A percentile compares a stretch with the other conserved stretches of the same genome.
Conservation (phyloP, 2,797 vertebrate genomes). For the Mus minutoides region DNA sequence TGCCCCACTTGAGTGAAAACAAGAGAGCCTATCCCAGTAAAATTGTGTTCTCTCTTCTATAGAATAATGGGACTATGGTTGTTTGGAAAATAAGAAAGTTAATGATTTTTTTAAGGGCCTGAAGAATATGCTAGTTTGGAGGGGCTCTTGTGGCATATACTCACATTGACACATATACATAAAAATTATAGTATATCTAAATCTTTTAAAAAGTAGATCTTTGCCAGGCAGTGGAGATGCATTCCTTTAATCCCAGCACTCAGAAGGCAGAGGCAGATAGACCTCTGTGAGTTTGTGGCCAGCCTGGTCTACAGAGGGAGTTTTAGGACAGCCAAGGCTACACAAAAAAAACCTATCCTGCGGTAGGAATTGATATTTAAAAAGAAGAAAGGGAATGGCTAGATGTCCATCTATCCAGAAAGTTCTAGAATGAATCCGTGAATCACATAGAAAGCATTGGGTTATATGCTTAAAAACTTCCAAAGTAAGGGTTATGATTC, state of each 20-base stretch:
- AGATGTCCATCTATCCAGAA: neutral
- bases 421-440: neutral
- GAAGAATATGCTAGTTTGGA: neutral
- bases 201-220: neutral
- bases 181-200: neutral
- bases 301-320: neutral
- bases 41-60: neutral
- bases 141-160: neutral
- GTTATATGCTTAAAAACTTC: neutral
- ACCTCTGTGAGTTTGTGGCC: neutral
- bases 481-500: neutral
- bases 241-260: neutral
- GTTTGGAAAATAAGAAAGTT: neutral
- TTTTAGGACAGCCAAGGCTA: neutral
- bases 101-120: neutral
- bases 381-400: neutral
- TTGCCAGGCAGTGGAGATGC: neutral
- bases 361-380: neutral
- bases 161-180: neutral
- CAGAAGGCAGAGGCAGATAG: neutral
- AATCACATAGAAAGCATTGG: neutral
- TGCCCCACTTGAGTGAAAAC: neutral
- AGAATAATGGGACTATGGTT: too few species aligned
- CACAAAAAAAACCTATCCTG: neutral
- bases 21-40: neutral